phyloP scores from a whole-genome alignment of 2,888 invertebrate genomes.

The Drosophila histrio region DNA sequence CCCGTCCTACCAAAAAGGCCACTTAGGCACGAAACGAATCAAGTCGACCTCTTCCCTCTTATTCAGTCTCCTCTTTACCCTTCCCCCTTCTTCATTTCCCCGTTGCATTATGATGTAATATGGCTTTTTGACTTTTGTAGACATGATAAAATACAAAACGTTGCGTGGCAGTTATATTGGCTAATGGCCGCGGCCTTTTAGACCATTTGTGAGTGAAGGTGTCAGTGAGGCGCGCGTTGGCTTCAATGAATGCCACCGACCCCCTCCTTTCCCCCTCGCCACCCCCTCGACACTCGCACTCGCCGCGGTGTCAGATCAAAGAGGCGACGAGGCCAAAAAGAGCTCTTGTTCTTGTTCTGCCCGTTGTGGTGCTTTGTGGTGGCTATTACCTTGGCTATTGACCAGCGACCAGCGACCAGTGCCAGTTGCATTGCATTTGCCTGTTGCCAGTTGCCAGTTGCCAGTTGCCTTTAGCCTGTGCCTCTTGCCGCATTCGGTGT shows the following conservation, averaged over 20 bases:
- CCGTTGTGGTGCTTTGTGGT: conserved; percentile 30
- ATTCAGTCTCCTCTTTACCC: conserved; percentile 5
- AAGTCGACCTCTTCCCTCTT: neutral
- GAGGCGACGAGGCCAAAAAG: conserved; percentile 23
- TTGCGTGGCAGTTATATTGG: conserved; percentile 79
- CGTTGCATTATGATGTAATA: conserved; percentile 75
- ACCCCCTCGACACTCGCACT: neutral
- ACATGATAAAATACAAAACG: conserved; percentile 80
- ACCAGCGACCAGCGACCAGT: conserved; percentile 36
- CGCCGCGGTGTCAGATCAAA: conserved; percentile 71
- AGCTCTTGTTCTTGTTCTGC: conserved; percentile 65
- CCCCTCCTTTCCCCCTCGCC: neutral
- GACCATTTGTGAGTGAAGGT: conserved; percentile 70
- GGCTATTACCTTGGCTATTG: conserved; percentile 37
- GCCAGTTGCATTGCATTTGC: conserved; percentile 21
- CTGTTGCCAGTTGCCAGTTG: conserved; percentile 32
- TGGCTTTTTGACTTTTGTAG: conserved; percentile 79
- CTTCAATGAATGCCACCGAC: conserved; percentile 65
- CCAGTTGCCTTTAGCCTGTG: conserved; percentile 30
- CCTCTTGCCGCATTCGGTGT: conserved; percentile 15
- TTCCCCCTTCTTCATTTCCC: conserved; percentile 14
- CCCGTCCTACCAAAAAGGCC: conserved; percentile 48
- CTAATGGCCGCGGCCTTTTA: conserved; percentile 79
- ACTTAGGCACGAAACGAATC: conserved; percentile 76
- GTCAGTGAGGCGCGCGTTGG: conserved; percentile 59